Evolutionary conservation across 2,888 invertebrate species (phyloP), one percentile per base, ranked within the genome.

Genomic region (Odiellus spinosus): DNA sequence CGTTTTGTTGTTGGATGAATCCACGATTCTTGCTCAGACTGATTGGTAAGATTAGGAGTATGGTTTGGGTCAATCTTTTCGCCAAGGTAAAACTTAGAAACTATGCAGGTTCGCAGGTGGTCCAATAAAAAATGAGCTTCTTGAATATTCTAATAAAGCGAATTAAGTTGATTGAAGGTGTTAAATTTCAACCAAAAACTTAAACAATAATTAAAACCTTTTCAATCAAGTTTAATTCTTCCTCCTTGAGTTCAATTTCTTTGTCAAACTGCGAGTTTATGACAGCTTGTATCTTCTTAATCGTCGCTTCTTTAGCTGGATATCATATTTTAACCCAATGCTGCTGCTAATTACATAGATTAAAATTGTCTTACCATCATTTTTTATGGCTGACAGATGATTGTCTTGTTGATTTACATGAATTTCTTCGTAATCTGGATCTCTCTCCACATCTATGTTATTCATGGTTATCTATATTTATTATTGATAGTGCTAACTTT

Each of bases 1-100:
- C 79, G 79, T 48, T 78, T 77, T 0, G 83, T 67, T 0, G 85
- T 79, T 0, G 85, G 85, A 67, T 86, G 86, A 41, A 85, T 72
- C 3, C 71, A 64, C 17, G 64, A 66, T 55, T 41, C 43, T 20
- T 32, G 35, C 10, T 45, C 40, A 32, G 38, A 35, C 12, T 12
- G 12, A 35, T 35, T 35, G 2, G 38, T 3, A 3, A 2, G 14
- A 38, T 8, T 18, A n/a, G 10, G 2, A 3, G 38, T 17, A 2
- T 38, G 38, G 14, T 14, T 38, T 38, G 38, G 14, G 38, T 38
- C 38, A 1, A 18, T 17, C 10, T 17, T 8, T 3, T 15, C 43
- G 4, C 44, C 42, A 42, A 47, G 45, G 45, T 51, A 51, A 19
- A 45, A 51, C 18, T 49, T 49, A 20, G 49, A 45, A 18, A 51